Conservation (phyloP, 2,113 vertebrate genomes). For the Pedionomus torquatus region DNA sequence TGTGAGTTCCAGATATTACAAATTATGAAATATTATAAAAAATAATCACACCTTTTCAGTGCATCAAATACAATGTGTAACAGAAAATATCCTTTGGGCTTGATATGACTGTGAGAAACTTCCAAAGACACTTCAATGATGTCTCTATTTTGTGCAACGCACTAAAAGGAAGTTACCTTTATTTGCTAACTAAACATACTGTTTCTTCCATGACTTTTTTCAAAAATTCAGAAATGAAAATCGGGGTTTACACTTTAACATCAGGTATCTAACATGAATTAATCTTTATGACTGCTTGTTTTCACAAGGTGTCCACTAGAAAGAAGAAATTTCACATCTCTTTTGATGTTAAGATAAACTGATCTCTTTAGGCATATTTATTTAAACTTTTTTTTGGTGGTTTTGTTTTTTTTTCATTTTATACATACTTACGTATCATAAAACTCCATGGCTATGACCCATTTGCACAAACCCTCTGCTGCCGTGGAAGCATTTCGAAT, state of each 20-base stretch:
- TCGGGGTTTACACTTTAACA: not conserved
- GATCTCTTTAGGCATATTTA: not conserved
- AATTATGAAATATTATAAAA: not conserved
- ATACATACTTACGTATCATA: conserved; percentile 82
- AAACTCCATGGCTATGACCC: conserved; percentile 89
- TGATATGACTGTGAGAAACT: not conserved
- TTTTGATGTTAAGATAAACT: not conserved
- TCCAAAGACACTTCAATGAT: not conserved
- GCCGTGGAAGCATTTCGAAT: conserved; percentile 88
- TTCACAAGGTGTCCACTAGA: not conserved
- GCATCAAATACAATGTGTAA: not conserved
- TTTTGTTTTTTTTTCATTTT: not conserved
- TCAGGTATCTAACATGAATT: not conserved
- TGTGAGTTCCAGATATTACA: not conserved
- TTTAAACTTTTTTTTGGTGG: not conserved
- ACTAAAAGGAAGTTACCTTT: not conserved
- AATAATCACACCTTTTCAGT: not conserved
- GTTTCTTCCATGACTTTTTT: not conserved
- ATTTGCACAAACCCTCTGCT: conserved; percentile 90
- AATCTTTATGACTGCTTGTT: not conserved
- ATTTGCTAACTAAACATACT: not conserved
- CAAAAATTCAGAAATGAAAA: not conserved
- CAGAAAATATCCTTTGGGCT: not conserved
- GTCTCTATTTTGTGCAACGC: not conserved
- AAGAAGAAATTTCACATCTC: not conserved